Conservation (phyloP, 1,140 invertebrate genomes). For the Coenobita brevimanus region DNA sequence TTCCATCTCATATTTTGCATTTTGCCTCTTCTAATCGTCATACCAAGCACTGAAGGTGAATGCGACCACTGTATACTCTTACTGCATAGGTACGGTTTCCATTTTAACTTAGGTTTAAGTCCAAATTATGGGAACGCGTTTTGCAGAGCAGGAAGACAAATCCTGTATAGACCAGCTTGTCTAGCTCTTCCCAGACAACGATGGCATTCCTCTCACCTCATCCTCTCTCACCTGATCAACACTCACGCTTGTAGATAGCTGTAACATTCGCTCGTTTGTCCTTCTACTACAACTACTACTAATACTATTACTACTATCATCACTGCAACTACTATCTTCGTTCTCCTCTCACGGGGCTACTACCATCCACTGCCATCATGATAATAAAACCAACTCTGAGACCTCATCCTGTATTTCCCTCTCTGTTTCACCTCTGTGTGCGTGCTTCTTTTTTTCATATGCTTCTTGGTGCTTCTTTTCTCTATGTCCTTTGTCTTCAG, state of each 20-base stretch:
- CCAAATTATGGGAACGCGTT: conserved; percentile 26
- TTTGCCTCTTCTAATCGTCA: conserved; percentile 47
- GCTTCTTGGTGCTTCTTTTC: too few species aligned
- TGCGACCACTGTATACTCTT: conserved; percentile 22
- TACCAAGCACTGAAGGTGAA: conserved; percentile 42
- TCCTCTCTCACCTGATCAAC: neutral
- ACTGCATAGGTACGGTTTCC: conserved; percentile 29
- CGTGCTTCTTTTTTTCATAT: too few species aligned
- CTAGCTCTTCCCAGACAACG: conserved; percentile 17
- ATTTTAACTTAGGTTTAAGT: conserved; percentile 13
- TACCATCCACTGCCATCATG: neutral
- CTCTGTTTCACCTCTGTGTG: conserved; percentile 6
- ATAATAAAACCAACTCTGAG: neutral
- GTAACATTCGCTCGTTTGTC: too few species aligned
- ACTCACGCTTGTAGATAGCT: too few species aligned
- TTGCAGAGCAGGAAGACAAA: conserved; percentile 10
- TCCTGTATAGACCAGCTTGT: conserved; percentile 13
- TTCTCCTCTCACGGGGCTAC: neutral
- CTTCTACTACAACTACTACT: too few species aligned
- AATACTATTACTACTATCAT: too few species aligned
- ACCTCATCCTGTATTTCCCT: neutral
- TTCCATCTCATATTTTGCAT: conserved; percentile 38
- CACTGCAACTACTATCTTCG: too few species aligned
- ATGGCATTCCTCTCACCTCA: conserved; percentile 19
- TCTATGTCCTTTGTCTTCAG: too few species aligned